Evolutionary conservation across 2,113 vertebrate species (phyloP), one percentile per base, ranked within the genome.

Genomic region (Embiotoca jacksoni): DNA sequence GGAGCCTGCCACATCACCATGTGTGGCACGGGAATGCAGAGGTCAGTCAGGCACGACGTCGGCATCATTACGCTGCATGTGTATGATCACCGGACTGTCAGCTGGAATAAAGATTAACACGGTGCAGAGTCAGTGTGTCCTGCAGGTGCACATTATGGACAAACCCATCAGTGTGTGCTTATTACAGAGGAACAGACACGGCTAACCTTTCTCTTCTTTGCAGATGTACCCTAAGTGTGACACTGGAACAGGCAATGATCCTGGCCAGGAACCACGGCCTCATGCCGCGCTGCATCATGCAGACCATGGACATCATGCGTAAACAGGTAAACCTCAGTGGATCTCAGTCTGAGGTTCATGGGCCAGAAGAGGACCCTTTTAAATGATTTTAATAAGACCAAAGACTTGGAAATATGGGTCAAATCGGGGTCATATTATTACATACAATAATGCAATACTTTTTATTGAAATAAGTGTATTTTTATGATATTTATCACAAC

Each of bases 281-380:
- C 52, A 85, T 97, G 75, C 98, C 98, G 5, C 97, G 96, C 76
- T 99, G 97, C 37, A 95, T 98, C 91, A 99, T 99, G 98, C 98
- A 99, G 86, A 97, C 98, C 15, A 96, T 97, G 69, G 98, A 99
- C 90, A 97, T 99, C 80, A 99, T 99, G 97, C 93, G 98, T 8
- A 99, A 99, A 93, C 98, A 99, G 93, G 98, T 99, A 82, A 74
- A 72, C 15, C 53, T 30, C 53, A 33, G 13, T 6, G 16, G 7
- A 62, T 37, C 44, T 49, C 13, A 67, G 13, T 23, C 5, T 32
- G 7, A 14, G 5, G 23, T 23, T 23, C 23, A 23, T 47, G 41
- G 30, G 30, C 2, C 16, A 30, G 31, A 31, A 3, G 14, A 1
- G 15, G 14, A 6, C 5, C 7, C 44, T 30, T 9, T 33, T 37